A percentile compares a stretch with the other conserved stretches of the same genome.
Conservation (phyloP, 1,140 invertebrate genomes). For the Anadara kagoshimensis region DNA sequence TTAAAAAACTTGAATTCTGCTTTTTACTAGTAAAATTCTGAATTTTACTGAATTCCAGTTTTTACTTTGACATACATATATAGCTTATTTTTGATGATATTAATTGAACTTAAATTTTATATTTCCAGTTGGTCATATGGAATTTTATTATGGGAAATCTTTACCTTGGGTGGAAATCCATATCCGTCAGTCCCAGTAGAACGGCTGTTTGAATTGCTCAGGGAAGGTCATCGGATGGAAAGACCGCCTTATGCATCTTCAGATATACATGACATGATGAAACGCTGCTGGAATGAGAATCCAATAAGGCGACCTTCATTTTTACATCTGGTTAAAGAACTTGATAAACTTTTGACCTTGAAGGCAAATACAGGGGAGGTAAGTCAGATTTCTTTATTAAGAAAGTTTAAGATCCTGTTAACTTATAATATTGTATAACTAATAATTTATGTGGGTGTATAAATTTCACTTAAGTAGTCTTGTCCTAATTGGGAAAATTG, state of each 20-base stretch:
- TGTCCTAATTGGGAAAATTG: too few species aligned
- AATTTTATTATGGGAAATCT: conserved; percentile 77
- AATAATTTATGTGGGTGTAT: too few species aligned
- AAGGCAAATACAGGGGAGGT: conserved; percentile 80
- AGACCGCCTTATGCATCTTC: conserved; percentile 92
- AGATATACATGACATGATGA: conserved; percentile 87
- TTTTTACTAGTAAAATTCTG: too few species aligned
- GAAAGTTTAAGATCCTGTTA: too few species aligned
- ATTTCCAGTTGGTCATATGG: conserved; percentile 75
- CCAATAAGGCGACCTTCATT: conserved; percentile 91
- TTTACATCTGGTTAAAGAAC: conserved; percentile 88
- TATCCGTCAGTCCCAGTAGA: conserved; percentile 80
- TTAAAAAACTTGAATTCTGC: too few species aligned
- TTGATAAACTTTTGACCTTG: conserved; percentile 90
- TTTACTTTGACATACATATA: too few species aligned
- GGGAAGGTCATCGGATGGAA: conserved; percentile 94
- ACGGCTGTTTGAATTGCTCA: conserved; percentile 87
- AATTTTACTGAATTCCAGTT: too few species aligned
- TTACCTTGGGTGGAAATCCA: conserved; percentile 77
- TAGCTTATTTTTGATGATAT: too few species aligned
- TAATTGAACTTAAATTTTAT: conserved; percentile 30
- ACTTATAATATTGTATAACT: too few species aligned
- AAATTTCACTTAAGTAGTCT: too few species aligned
- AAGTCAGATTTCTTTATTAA: conserved; percentile 48
- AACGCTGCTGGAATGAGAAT: conserved; percentile 94